Evolutionary conservation across 2,797 vertebrate genomes (phyloP), one percentile per base, ranked within the genome.

Genomic region (Aselliscus stoliczkanus): DNA sequence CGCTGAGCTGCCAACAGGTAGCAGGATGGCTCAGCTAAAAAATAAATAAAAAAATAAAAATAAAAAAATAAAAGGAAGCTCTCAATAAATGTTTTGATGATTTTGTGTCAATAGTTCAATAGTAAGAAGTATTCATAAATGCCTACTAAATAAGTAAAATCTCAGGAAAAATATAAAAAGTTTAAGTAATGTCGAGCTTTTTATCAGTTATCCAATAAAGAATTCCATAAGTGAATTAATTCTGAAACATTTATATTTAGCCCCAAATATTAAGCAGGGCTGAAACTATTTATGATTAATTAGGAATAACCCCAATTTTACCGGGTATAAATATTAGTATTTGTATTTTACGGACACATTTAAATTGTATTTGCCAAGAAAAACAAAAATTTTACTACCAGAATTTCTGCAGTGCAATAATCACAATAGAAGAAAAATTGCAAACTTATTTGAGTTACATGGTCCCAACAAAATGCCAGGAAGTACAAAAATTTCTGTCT

Each of bases 201-300:
- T 92, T 82, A 83, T 12, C 37, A 37, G 62, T 60, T 87, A 93
- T 65, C 80, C 42, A 95, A 23, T 65, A 81, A 93, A 89, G 54
- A 95, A 92, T 93, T 76, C 37, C 37, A 84, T 52, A 13, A 94
- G 39, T 84, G 14, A 90, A 89, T 93, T 90, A 88, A 73, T 72
- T 92, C 27, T 94, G 56, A 95, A 95, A 85, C 85, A 95, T 11
- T 72, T 44, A 76, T 5, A 39, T 37, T 72, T 58, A 76, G 42
- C 14, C 4, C 50, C 72, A 84, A 93, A 67, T n/a, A n/a, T 37
- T 94, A 56, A 81, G 27, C 25, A 93, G 11, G 27, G 58, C 21
- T 88, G 21, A 90, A 95, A 90, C 4, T 18, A 96, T 76, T 81
- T 88, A 84, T 64, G 76, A 87, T 79, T 91, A 84, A 85, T 47